A percentile compares a stretch with the other conserved stretches of the same genome.
Evolutionary conservation across 2,888 invertebrate species (phyloP).

Genomic region (Lissonota sp.): DNA sequence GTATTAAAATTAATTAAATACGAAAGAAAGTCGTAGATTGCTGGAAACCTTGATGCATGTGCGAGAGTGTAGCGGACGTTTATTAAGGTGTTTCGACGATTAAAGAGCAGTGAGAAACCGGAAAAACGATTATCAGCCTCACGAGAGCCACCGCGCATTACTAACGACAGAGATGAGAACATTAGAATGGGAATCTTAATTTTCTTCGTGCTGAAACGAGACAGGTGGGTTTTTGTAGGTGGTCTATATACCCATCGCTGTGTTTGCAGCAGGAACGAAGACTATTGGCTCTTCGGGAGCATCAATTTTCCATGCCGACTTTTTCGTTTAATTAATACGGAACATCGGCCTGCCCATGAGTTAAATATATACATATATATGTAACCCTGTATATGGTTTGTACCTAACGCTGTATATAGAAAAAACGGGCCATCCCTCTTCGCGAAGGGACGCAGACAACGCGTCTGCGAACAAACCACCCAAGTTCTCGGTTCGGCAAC

Average conservation of each 20-base stretch:
- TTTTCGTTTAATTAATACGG: constrained; percentile 77
- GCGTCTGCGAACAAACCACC: constrained; percentile 41
- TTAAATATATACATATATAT: constrained; percentile 22
- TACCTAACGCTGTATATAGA: neutral
- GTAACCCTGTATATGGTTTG: neutral
- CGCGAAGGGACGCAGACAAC: constrained; percentile 41
- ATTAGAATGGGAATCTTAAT: constrained; percentile 37
- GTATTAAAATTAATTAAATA: constrained; percentile 58
- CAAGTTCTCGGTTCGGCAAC: constrained; percentile 33
- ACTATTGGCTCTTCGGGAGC: constrained; percentile 56
- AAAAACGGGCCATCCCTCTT: constrained; percentile 55
- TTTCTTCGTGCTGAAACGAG: constrained; percentile 26
- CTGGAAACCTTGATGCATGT: constrained; percentile 2
- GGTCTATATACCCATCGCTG: neutral
- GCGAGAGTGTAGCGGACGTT: neutral
- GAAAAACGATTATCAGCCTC: constrained; percentile 33
- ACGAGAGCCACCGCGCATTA: constrained; percentile 11
- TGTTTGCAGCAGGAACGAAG: constrained; percentile 35
- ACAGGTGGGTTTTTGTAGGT: constrained; percentile 26
- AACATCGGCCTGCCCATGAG: constrained; percentile 56
- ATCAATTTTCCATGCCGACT: constrained; percentile 74
- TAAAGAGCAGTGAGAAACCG: constrained; percentile 17
- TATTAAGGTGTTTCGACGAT: constrained; percentile 7
- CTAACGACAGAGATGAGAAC: constrained; percentile 7
- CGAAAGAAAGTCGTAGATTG: constrained; percentile 43